Evolutionary conservation across 2,888 invertebrate genomes (phyloP), one percentile per base, ranked within the genome.

Genomic region (Trichopoda pennipes): DNA sequence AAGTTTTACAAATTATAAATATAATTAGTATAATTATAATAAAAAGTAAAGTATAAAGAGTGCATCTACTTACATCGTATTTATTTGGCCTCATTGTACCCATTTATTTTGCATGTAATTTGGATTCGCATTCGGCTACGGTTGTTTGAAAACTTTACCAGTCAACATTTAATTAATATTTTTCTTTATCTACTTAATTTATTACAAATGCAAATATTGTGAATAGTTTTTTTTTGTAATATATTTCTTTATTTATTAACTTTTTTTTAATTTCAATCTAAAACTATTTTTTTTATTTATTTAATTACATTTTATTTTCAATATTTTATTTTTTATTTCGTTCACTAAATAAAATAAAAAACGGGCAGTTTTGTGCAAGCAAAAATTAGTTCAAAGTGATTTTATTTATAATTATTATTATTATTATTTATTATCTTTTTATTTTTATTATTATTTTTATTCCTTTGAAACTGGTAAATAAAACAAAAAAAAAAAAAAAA

Each of bases 41-140:
- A 28, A 51, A 21, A 38, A 32, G 19, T 17, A 0, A 51, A 32
- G 4, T 35, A n/a, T 6, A 14, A 66, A 66, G n/a, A 35, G 35
- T 55, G 14, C 53, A 28, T 38, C 21, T 90, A 91, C 91, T 91
- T 88, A 91, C 91, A 91, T 91, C 91, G 91, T 91, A 91, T 91
- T 91, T 91, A 91, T 91, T 91, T 91, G 91, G 91, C 91, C 91
- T 91, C 91, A 91, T 91, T 91, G 91, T 91, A 91, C 91, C 91
- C 91, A 91, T 91, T 91, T 91, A 91, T 91, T 91, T 91, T 90
- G 90, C 91, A 91, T 91, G 90, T 91, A 90, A 88, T 88, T 89
- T 88, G 86, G 89, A 90, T 90, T 90, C 90, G 91, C 91, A 91
- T 91, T 91, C 91, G 91, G 90, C 90, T 91, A 91, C 90, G 90